These are phyloP conservation scores for Pteria penguin DNA, from an alignment of 2,888 invertebrate genomes.

Conservation along the genomic window DNA sequence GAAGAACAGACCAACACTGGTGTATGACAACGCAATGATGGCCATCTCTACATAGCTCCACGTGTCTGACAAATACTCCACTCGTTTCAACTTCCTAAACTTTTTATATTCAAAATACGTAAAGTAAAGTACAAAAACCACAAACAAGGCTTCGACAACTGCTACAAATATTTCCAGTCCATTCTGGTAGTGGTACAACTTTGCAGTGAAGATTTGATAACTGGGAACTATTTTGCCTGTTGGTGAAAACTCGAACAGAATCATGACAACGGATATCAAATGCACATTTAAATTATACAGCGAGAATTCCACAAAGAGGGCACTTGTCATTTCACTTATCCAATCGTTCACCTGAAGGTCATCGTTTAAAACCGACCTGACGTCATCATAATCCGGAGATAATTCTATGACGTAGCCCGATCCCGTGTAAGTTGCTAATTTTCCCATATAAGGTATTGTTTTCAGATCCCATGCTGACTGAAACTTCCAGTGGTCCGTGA, in stretches of 20 bases:
- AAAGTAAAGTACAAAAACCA: constrained; percentile 54
- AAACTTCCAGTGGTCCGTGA: constrained; percentile 48
- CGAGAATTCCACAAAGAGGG: constrained; percentile 62
- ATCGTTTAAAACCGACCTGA: constrained; percentile 18
- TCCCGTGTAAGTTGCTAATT: constrained; percentile 65
- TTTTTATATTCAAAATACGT: constrained; percentile 55
- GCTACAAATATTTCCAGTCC: constrained; percentile 53
- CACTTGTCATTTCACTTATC: constrained; percentile 62
- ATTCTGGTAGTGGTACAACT: constrained; percentile 55
- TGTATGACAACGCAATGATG: constrained; percentile 52
- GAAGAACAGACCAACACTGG: constrained; percentile 58
- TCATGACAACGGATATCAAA: constrained; percentile 60
- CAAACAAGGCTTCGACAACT: constrained; percentile 56
- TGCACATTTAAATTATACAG: constrained; percentile 63
- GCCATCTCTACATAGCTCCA: constrained; percentile 62
- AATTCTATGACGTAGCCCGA: constrained; percentile 64
- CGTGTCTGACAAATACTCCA: constrained; percentile 55
- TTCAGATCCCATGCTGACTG: constrained; percentile 56
- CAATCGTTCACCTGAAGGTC: constrained; percentile 52
- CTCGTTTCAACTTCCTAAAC: constrained; percentile 40
- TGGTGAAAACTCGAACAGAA: constrained; percentile 62
- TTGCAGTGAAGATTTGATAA: constrained; percentile 60
- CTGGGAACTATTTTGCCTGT: constrained; percentile 52
- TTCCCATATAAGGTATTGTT: constrained; percentile 56
- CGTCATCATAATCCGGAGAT: constrained; percentile 19